Base-by-base conservation (phyloP, 2,113 vertebrate species). In the Fregata magnificens region DNA sequence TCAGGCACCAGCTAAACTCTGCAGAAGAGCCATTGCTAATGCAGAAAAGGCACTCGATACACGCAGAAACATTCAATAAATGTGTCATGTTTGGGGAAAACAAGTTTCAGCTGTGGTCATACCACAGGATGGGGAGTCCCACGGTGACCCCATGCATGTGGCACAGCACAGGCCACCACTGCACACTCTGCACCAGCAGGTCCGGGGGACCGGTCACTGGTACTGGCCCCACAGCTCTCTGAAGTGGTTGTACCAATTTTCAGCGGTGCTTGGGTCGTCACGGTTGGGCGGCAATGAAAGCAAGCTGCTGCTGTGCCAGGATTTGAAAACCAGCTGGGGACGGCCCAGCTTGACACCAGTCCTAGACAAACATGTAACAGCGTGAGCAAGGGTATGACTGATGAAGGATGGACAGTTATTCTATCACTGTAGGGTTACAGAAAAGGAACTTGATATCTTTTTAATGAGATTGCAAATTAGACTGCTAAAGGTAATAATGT, bases 401-500 rank as follows among this genome's bases (percentile, higher is more conserved):
- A 90, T 71, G 85, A 92, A 50, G 90, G 90, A 53, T 40, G 74
- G 70, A 85, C 70, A 93, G 81, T 88, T 82, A 26, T 49, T 96
- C 90, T 55, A 47, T 88, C 92, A 83, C 85, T 95, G 78, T 34
- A 83, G 78, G 32, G 58, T 88, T 90, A 71, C 82, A 61, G 82
- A 88, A 86, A 91, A 93, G 45, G 45, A 74, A n/a, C 42, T 69
- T 81, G 67, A 55, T 92, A 88, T 78, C 49, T 94, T 95, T 95
- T 92, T 90, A 95, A 97, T 93, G 92, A 88, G 71, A 71, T 74
- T 86, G 86, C 72, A 95, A 97, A 96, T 95, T 88, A 78, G 85
- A 31, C 67, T 93, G 85, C 71, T 86, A 66, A 92, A 95, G 67
- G 85, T 96, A 90, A 93, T 95, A 92, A 92, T 65, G 32, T 82